Conservation (phyloP, 2,888 invertebrate species). For the Melipona bicolor region DNA sequence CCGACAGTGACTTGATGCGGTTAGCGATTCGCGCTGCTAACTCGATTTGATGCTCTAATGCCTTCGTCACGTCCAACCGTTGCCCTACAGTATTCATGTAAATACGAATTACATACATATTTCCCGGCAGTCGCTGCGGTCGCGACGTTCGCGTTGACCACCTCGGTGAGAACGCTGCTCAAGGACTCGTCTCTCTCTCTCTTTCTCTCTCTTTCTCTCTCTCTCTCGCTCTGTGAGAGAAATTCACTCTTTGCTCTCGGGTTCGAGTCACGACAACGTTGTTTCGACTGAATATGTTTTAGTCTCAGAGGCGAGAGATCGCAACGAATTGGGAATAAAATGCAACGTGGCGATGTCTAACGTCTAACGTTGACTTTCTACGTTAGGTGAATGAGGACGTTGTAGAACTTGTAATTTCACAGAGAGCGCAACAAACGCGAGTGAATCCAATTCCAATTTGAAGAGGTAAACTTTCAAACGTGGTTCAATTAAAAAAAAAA, state of each 20-base stretch:
- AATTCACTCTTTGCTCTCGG: not conserved
- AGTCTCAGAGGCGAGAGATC: no score
- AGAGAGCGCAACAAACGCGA: not conserved
- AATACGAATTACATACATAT: constrained; percentile 75
- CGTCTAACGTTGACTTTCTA: no score
- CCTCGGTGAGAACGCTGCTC: constrained; percentile 27
- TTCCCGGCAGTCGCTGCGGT: constrained; percentile 64
- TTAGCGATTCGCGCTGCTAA: constrained; percentile 79
- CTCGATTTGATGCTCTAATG: constrained; percentile 79
- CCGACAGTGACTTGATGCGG: constrained; percentile 81
- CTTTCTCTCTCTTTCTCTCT: constrained; percentile 25
- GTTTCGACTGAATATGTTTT: no score
- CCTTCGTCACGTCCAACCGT: constrained; percentile 69
- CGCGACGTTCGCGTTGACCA: constrained; percentile 61
- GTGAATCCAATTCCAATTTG: not conserved
- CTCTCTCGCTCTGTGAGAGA: constrained; percentile 3
- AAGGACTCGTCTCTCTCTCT: constrained; percentile 44
- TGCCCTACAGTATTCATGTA: constrained; percentile 77
- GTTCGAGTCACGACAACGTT: no score
- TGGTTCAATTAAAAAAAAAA: not conserved
- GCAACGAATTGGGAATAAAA: not conserved
- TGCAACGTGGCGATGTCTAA: no score
- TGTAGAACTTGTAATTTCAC: not conserved
- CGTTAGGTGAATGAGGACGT: no score
- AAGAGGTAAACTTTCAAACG: not conserved